Base-by-base conservation (phyloP, 2,888 invertebrate species). In the Lasioglossum morio region DNA sequence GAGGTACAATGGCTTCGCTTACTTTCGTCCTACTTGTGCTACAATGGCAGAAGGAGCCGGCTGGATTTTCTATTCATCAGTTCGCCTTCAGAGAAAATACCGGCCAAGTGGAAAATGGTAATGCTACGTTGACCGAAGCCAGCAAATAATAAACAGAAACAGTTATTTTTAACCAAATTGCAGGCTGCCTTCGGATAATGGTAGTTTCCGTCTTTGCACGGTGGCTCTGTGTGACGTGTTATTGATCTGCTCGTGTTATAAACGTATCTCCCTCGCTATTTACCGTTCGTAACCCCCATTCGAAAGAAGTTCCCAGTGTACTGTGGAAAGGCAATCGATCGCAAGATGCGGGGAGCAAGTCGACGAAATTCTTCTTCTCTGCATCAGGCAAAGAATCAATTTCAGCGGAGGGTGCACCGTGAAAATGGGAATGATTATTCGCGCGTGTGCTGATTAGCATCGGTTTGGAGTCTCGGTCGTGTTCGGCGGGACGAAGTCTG, bases 101-200 rank as follows among this genome's bases (percentile, higher is more conserved):
- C 40, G 70, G 43, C 16, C 37, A n/a, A 73, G 30, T 57, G 23
- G 57, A 76, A 66, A 66, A 69, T 70, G 30, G 27, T 72, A 76
- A 72, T 70, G 53, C 63, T 63, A 43, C 74, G 70, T 81, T 79
- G 79, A 82, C 70, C 43, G 34, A 40, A n/a, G 72, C 72, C 37
- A 10, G 69, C 37, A 37, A 37, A 63, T 57, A 85, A 85, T 85
- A 79, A 85, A 74, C 19, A 72, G 74, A 34, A 46, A 66, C 60
- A 70, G 86, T 84, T 89, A 89, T 89, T 88, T 89, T 84, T 89
- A 88, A 86, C 88, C 27, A 89, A 89, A 89, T 87, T 82, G 63
- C 77, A 40, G 74, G 72, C 72, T 81, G 72, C 78, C 74, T 57
- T 69, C 37, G 48, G 70, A 78, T 86, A 89, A 86, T 79, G 88